Percentiles rank a stretch among this genome's conserved stretches.
Conservation (phyloP, 2,888 invertebrate species). For the Drosophila demipolita region DNA sequence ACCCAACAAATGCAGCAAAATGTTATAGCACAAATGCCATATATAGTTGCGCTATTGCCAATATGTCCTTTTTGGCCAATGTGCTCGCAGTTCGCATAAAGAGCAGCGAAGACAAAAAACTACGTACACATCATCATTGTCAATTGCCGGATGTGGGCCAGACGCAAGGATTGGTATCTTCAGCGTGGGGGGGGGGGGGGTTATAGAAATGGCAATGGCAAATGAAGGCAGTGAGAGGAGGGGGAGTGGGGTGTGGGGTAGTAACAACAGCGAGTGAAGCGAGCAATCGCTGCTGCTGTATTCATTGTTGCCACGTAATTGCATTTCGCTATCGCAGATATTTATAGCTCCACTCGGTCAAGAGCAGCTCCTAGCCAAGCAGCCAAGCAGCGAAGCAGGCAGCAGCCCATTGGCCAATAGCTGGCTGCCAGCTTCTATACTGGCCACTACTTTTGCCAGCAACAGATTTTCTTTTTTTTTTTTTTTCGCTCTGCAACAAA, state of each 20-base stretch:
- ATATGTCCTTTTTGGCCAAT: constrained; percentile 3
- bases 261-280: constrained; percentile 55
- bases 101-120: constrained; percentile 72
- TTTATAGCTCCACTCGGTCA: constrained; percentile 84
- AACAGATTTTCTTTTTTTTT: constrained; percentile 71
- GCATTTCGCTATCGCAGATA: constrained; percentile 84
- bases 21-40: constrained; percentile 64
- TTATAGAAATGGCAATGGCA: constrained; percentile 2
- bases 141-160: constrained; percentile 74
- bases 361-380: constrained; percentile 60
- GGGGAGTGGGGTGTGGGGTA: not conserved
- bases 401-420: constrained; percentile 33
- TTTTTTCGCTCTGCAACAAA: constrained; percentile 68
- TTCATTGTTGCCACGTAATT: constrained; percentile 84
- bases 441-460: constrained; percentile 69
- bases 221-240: not conserved
- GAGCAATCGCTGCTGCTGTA: constrained; percentile 78
- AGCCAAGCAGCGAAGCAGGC: constrained; percentile 4
- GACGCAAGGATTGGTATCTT: constrained; percentile 10
- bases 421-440: constrained; percentile 41
- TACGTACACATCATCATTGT: constrained; percentile 80
- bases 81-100: constrained; percentile 50
- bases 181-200: not conserved
- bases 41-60: constrained; percentile 48
- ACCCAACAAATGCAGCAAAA: constrained; percentile 59